A percentile compares a stretch with the other conserved stretches of the same genome.
Conservation (phyloP, 2,888 invertebrate genomes). For the Alitta virens region DNA sequence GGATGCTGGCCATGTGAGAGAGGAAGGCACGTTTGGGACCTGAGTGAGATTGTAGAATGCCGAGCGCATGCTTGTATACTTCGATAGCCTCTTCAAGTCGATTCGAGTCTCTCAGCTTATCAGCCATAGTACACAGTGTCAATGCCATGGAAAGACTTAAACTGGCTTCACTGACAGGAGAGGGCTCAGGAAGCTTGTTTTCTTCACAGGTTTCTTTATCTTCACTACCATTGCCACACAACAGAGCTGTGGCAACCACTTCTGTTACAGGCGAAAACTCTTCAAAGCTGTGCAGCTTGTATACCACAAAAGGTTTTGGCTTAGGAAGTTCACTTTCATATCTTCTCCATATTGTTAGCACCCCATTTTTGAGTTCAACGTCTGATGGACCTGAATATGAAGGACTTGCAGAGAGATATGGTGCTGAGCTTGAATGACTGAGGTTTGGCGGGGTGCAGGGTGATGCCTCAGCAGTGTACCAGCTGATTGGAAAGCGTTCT, state of each 20-base stretch:
- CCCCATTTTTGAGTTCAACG: background rate
- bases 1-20: slow-evolving; percentile 11
- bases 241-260: background rate
- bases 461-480: background rate
- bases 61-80: slow-evolving; percentile 28
- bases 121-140: slow-evolving; percentile 9
- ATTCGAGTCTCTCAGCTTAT: slow-evolving; percentile 1
- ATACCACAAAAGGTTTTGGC: background rate
- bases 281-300: slow-evolving; percentile 26
- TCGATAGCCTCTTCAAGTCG: slow-evolving; percentile 17
- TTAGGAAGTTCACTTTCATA: slow-evolving; percentile 1
- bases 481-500: too few species aligned
- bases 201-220: background rate
- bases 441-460: too few species aligned
- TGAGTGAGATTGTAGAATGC: slow-evolving; percentile 18
- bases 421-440: background rate
- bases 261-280: slow-evolving; percentile 31
- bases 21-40: background rate
- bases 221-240: background rate
- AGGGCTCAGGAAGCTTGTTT: background rate
- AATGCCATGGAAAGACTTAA: slow-evolving; percentile 11
- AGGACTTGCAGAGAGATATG: background rate
- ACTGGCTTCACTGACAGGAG: slow-evolving; percentile 5
- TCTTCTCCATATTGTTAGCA: slow-evolving; percentile 12
- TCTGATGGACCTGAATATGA: background rate